A percentile compares a stretch with the other conserved stretches of the same genome.
Conservation (phyloP, 2,888 invertebrate species). For the Clivina fossor region DNA sequence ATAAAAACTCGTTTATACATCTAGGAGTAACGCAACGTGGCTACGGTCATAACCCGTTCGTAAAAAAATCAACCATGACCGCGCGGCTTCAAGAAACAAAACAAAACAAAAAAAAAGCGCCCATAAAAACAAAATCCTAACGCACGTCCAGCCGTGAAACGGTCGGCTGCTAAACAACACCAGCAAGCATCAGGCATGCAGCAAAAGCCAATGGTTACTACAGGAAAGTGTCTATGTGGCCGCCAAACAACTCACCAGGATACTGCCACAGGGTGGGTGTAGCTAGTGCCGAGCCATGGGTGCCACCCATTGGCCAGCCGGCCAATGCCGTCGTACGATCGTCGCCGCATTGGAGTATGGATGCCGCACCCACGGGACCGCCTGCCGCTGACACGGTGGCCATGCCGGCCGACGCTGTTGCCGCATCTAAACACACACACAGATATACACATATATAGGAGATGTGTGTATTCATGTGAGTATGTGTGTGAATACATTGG, state of each 20-base stretch:
- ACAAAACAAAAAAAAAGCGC: not conserved
- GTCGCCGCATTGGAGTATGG: slow-evolving; percentile 66
- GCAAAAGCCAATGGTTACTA: slow-evolving; percentile 4
- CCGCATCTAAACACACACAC: slow-evolving; percentile 1
- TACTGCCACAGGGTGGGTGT: slow-evolving; percentile 80
- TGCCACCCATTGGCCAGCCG: slow-evolving; percentile 57
- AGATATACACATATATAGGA: too few species aligned
- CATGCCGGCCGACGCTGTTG: slow-evolving; percentile 36
- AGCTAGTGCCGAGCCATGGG: slow-evolving; percentile 59
- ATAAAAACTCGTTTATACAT: too few species aligned
- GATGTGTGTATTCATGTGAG: too few species aligned
- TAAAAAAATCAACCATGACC: slow-evolving; percentile 13
- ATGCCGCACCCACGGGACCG: slow-evolving; percentile 64
- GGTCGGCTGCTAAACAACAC: too few species aligned
- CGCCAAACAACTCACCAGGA: slow-evolving; percentile 72
- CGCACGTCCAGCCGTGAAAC: too few species aligned
- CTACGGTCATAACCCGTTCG: slow-evolving; percentile 3
- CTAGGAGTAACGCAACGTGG: too few species aligned
- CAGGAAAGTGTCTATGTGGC: too few species aligned
- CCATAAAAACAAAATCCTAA: slow-evolving; percentile 2
- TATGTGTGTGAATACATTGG: too few species aligned
- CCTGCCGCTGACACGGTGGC: slow-evolving; percentile 64
- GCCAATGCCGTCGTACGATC: slow-evolving; percentile 60
- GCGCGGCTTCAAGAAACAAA: slow-evolving; percentile 1
- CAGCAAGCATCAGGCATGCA: slow-evolving; percentile 15